Evolutionary conservation across 2,888 invertebrate species (phyloP).

Genomic region (Erebia aethiops): DNA sequence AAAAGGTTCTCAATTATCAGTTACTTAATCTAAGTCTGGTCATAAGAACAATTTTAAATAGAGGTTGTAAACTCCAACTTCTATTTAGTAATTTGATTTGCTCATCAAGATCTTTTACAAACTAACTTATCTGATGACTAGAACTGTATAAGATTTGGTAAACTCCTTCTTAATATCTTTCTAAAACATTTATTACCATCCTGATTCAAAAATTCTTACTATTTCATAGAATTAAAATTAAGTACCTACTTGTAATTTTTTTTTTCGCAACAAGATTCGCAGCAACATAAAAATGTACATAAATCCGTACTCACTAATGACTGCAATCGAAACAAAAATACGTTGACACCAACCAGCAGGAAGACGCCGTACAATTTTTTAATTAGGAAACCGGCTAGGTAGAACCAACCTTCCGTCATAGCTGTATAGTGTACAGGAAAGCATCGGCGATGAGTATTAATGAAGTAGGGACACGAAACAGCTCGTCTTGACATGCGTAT

Average conservation of each 20-base stretch:
- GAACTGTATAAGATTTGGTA: too few relatives aligned
- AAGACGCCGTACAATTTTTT: slow-evolving; percentile 64
- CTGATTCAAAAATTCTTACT: neutral
- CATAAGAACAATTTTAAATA: too few relatives aligned
- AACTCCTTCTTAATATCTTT: too few relatives aligned
- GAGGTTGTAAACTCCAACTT: too few relatives aligned
- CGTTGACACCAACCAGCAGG: slow-evolving; percentile 46
- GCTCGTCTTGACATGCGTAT: slow-evolving; percentile 59
- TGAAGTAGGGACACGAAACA: slow-evolving; percentile 67
- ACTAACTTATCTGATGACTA: too few relatives aligned
- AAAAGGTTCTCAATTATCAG: too few relatives aligned
- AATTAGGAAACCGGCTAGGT: slow-evolving; percentile 78
- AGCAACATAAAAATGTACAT: neutral
- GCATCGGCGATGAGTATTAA: slow-evolving; percentile 76
- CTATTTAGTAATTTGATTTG: too few relatives aligned
- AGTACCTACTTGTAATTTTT: neutral
- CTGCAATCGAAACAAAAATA: slow-evolving; percentile 33
- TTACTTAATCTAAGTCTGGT: too few relatives aligned
- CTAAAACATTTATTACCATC: too few relatives aligned
- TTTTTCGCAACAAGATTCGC: neutral
- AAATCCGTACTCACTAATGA: slow-evolving; percentile 12
- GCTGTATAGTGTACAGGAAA: slow-evolving; percentile 74
- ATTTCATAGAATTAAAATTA: neutral
- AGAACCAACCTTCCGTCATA: slow-evolving; percentile 80
- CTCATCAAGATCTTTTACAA: too few relatives aligned